A percentile compares a stretch with the other conserved stretches of the same genome.
phyloP scores from a whole-genome alignment of 2,888 invertebrate species.

The Nephrotoma appendiculata region DNA sequence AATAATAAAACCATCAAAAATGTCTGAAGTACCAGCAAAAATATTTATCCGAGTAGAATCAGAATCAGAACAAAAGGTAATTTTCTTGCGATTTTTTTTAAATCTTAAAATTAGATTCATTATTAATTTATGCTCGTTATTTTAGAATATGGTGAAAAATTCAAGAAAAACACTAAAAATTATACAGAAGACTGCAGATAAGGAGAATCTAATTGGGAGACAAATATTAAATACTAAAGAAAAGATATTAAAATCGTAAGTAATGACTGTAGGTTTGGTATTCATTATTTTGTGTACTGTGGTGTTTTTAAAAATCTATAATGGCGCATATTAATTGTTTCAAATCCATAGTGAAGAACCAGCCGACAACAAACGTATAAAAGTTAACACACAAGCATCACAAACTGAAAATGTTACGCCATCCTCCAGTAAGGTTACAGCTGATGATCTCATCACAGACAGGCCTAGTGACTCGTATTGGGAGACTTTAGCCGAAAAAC shows the following conservation, averaged over 20 bases:
- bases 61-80: slow-evolving; percentile 28
- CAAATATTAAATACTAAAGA: slow-evolving; percentile 36
- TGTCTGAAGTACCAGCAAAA: slow-evolving; percentile 27
- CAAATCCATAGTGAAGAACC: slow-evolving; percentile 19
- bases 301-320: too few relatives aligned
- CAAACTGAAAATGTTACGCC: slow-evolving; percentile 19
- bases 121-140: neutral
- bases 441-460: slow-evolving; percentile 53
- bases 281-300: too few relatives aligned
- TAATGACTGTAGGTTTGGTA: neutral
- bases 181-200: slow-evolving; percentile 53
- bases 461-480: slow-evolving; percentile 62
- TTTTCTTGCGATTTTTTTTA: neutral
- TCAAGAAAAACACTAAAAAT: slow-evolving; percentile 57
- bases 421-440: slow-evolving; percentile 33
- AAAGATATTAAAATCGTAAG: slow-evolving; percentile 33
- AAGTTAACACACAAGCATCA: slow-evolving; percentile 12
- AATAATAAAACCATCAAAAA: slow-evolving; percentile 23
- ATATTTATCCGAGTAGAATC: slow-evolving; percentile 31
- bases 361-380: slow-evolving; percentile 23
- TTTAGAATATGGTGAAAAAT: slow-evolving; percentile 41
- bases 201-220: slow-evolving; percentile 63
- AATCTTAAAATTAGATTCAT: neutral
- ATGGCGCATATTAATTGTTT: too few relatives aligned
- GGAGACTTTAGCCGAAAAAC: slow-evolving; percentile 58